phyloP scores from a whole-genome alignment of 2,113 vertebrate species.

The Lepidothrix coronata region DNA sequence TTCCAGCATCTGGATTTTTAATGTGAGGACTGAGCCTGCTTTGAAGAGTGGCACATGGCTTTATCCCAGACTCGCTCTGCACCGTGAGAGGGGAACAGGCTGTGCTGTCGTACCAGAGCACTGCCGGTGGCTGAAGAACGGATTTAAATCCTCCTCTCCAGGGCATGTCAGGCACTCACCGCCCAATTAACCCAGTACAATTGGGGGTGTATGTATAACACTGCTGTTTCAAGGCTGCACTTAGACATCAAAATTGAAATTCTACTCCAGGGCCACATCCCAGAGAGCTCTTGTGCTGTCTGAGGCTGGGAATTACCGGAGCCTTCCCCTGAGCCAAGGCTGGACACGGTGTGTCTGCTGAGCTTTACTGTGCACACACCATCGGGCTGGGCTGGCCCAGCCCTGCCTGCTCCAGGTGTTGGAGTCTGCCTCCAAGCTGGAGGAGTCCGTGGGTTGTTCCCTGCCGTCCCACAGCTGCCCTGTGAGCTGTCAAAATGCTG shows the following conservation, averaged over 20 bases:
- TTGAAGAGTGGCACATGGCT: neutral
- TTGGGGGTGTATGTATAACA: neutral
- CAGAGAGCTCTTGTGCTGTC: neutral
- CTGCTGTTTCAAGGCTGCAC: neutral
- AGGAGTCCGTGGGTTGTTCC: rapidly evolving
- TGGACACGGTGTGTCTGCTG: neutral
- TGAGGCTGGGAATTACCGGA: neutral
- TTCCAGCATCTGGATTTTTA: neutral
- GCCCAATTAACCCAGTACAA: neutral
- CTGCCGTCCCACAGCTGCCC: rapidly evolving
- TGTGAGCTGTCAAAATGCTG: neutral
- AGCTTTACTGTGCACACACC: neutral
- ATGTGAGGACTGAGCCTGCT: neutral
- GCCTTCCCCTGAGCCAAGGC: neutral
- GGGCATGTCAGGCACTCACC: neutral
- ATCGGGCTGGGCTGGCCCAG: neutral
- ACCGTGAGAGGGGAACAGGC: neutral
- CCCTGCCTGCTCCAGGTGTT: neutral
- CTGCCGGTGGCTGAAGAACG: neutral
- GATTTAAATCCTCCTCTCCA: neutral
- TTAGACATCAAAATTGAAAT: neutral
- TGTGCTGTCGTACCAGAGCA: neutral
- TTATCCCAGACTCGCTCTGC: neutral
- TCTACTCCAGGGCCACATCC: neutral
- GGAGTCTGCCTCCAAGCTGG: neutral